Evolutionary conservation across 2,113 vertebrate genomes (phyloP), one percentile per base, ranked within the genome.

Genomic region (Brachypteracias leptosomus): DNA sequence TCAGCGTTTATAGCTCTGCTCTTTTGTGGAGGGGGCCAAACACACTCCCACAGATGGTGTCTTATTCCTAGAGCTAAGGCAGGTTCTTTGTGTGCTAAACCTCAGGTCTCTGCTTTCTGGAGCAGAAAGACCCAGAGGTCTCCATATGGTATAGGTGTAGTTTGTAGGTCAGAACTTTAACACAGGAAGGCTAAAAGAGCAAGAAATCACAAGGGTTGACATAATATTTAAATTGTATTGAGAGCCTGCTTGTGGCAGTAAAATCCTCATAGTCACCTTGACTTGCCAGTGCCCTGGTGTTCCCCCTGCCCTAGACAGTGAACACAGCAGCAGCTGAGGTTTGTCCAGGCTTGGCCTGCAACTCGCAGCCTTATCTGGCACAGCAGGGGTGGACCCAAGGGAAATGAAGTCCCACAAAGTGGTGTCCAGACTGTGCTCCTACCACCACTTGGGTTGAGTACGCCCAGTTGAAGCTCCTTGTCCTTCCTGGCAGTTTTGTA

Each of bases 401-500:
- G 52, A 89, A 24, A 58, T 6, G 17, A 76, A 18, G n/a, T 42
- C 28, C 59, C n/a, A 44, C 46, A 29, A 13, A 57, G 63, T 7
- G 38, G 13, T 38, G 40, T 8, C n/a, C 54, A 36, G 42, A 38
- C 28, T 44, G 2, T 52, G 26, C 8, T 61, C 16, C 67, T 47
- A 3, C 42, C 46, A 5, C 18, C 0, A 0, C 29, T 22, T 58
- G 33, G 5, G 7, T 6, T 68, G 44, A 65, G n/a, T 38, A 73
- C 80, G 67, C 20, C 26, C 21, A 21, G 11, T 15, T 15, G 7
- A 51, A 70, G 31, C 18, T 35, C 42, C 40, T 86, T 74, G 21
- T 52, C 19, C 65, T 81, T 38, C 52, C 25, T 26, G n/a, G 21
- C 12, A 54, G 6, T 44, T 19, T 51, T 72, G 26, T 52, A 54